Conservation (phyloP, 64 coral and sea anemone genomes). For the Pachyseris speciosa region DNA sequence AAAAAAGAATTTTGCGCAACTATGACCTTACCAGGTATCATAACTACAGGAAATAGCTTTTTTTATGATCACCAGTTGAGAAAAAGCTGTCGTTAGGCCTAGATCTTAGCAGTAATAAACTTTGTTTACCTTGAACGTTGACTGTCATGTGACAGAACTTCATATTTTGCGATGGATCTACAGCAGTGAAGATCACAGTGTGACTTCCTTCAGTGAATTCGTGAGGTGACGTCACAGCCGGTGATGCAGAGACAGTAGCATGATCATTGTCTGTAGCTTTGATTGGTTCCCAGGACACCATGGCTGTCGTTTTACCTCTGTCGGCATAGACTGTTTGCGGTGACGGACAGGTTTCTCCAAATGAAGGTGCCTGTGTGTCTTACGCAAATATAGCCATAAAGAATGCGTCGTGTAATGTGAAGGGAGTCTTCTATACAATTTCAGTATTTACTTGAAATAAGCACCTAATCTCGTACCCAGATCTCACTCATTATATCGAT, state of each 20-base stretch:
- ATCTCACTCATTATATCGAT: background rate
- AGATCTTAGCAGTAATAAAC: background rate
- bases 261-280: slow-evolving; percentile 47
- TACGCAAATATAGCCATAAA: background rate
- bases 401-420: too few species aligned
- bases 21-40: background rate
- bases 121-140: slow-evolving; percentile 8
- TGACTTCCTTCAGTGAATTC: slow-evolving; percentile 38
- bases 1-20: background rate
- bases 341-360: slow-evolving; percentile 22
- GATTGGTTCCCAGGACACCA: slow-evolving; percentile 13
- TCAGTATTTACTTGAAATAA: too few species aligned
- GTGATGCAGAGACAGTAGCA: background rate
- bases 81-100: background rate
- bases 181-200: slow-evolving; percentile 30
- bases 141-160: slow-evolving; percentile 16
- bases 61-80: background rate
- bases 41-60: background rate
- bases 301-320: slow-evolving; percentile 38
- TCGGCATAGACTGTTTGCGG: background rate
- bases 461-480: background rate
- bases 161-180: slow-evolving; percentile 23
- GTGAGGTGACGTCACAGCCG: slow-evolving; percentile 14
- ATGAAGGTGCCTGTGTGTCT: slow-evolving; percentile 14
- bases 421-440: too few species aligned